Evolutionary conservation across 2,113 vertebrate genomes (phyloP).

Genomic region (Eidolon helvum): DNA sequence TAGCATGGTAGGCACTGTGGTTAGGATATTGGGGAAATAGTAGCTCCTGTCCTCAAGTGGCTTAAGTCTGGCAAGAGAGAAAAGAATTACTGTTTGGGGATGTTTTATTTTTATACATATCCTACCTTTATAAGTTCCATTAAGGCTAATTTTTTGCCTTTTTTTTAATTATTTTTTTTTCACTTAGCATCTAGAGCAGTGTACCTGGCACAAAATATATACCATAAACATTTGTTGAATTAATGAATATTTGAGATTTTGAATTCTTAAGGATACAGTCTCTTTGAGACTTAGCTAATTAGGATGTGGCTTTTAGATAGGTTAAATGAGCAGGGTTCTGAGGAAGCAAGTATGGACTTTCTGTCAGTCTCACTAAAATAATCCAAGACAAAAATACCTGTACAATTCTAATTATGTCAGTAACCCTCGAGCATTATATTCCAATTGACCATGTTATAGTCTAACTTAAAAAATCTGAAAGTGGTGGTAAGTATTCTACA

Average conservation of each 20-base stretch:
- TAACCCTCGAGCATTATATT: not conserved
- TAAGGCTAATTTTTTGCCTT: not conserved
- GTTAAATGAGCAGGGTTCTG: conserved; percentile 13
- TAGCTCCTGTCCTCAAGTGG: not conserved
- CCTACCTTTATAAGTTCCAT: not conserved
- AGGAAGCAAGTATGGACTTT: not conserved
- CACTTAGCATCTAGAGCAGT: not conserved
- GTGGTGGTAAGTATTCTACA: not conserved
- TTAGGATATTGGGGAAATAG: not conserved
- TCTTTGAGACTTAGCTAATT: not conserved
- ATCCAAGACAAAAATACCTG: not conserved
- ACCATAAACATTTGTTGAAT: not conserved
- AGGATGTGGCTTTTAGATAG: not conserved
- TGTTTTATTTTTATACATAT: not conserved
- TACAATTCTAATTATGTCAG: not conserved
- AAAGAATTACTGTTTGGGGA: not conserved
- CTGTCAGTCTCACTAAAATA: not conserved
- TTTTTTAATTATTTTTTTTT: not conserved
- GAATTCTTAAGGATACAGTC: not conserved
- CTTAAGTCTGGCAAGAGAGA: not conserved
- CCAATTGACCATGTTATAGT: not conserved
- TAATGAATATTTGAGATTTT: conserved; percentile 9
- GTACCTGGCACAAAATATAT: not conserved
- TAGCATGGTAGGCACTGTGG: not conserved
- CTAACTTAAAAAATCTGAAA: not conserved